Percentiles rank a stretch among this genome's conserved stretches.
Evolutionary conservation across 2,888 invertebrate species (phyloP).

Genomic region (Heliconius hortense): DNA sequence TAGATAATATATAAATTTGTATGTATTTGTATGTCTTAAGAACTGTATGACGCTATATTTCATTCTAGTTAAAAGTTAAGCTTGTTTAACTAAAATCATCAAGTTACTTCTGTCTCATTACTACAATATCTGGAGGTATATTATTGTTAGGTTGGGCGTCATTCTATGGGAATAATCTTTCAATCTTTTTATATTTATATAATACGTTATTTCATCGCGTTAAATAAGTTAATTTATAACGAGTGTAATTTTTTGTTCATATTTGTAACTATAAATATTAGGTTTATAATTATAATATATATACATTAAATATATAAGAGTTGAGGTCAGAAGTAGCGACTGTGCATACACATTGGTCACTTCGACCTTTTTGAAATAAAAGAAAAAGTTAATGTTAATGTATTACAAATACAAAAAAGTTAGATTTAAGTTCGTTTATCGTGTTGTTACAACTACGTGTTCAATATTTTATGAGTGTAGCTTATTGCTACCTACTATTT

Average conservation of each 20-base stretch:
- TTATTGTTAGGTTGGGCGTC: not conserved
- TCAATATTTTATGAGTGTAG: conserved; percentile 2
- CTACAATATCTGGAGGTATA: not conserved
- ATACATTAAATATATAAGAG: not conserved
- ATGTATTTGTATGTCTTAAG: not conserved
- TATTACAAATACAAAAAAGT: conserved; percentile 10
- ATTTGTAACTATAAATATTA: conserved; percentile 5
- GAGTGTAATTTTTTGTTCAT: not conserved
- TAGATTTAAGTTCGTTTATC: conserved; percentile 11
- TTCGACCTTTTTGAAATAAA: not conserved
- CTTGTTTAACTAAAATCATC: too few relatives aligned
- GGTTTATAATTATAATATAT: conserved; percentile 3
- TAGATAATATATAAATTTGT: not conserved
- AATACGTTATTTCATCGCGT: not conserved
- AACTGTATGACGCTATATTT: too few relatives aligned
- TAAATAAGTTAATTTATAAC: not conserved
- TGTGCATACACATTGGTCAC: not conserved
- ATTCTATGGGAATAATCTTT: not conserved
- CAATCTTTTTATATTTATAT: not conserved
- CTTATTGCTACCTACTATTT: not conserved
- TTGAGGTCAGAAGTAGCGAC: not conserved
- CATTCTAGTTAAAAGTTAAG: too few relatives aligned
- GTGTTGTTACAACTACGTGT: conserved; percentile 12
- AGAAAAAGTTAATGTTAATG: not conserved
- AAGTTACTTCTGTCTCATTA: too few relatives aligned